A percentile compares a stretch with the other conserved stretches of the same genome.
Conservation (phyloP, 1,140 invertebrate species). For the Pantala flavescens region DNA sequence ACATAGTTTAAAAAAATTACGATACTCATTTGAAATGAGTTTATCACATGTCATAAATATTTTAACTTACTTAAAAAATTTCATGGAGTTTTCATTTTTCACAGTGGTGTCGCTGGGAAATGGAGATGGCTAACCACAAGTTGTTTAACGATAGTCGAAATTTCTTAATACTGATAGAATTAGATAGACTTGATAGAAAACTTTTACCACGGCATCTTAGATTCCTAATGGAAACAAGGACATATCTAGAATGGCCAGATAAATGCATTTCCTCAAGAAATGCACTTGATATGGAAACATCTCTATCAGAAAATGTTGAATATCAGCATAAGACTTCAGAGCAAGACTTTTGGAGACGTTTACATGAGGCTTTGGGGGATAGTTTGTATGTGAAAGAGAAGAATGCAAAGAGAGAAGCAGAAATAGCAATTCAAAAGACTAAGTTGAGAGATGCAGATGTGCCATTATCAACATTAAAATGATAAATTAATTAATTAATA, state of each 20-base stretch:
- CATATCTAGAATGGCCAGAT: slow-evolving; percentile 17
- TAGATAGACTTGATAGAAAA: slow-evolving; percentile 15
- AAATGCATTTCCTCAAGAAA: not conserved
- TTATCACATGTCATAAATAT: no score
- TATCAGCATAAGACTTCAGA: not conserved
- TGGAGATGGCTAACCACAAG: slow-evolving; percentile 21
- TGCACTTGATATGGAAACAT: not conserved
- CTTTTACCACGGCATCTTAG: slow-evolving; percentile 14
- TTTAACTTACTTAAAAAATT: no score
- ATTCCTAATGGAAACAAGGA: slow-evolving; percentile 17
- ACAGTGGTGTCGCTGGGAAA: slow-evolving; percentile 20
- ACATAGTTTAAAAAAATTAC: no score
- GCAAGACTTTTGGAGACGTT: slow-evolving; percentile 12
- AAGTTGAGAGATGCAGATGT: not conserved
- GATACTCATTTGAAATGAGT: no score
- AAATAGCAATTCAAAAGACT: not conserved
- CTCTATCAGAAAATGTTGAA: not conserved
- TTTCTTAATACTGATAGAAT: slow-evolving; percentile 19
- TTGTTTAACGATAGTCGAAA: slow-evolving; percentile 14
- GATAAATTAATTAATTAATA: no score
- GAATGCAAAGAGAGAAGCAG: not conserved
- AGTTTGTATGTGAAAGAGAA: slow-evolving; percentile 11
- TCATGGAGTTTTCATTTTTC: not conserved
- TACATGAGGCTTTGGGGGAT: slow-evolving; percentile 12
- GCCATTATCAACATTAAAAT: no score